These are phyloP conservation scores for Trichomycterus rosablanca DNA, from an alignment of 2,113 vertebrate genomes.

Conservation along the genomic window DNA sequence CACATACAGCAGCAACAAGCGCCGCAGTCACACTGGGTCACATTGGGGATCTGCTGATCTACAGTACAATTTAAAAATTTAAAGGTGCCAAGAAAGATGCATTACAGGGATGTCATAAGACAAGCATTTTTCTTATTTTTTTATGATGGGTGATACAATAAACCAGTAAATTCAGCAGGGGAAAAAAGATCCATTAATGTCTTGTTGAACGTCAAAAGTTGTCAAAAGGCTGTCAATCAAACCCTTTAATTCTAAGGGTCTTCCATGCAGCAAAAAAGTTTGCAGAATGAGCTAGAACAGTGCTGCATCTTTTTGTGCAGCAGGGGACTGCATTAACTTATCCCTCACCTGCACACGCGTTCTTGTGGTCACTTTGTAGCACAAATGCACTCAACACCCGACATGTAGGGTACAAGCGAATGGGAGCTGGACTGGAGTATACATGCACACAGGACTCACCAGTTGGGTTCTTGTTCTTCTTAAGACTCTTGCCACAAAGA, in stretches of 20 bases:
- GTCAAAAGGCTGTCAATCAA: too few relatives aligned
- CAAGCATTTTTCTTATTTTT: too few relatives aligned
- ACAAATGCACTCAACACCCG: constrained; percentile 68
- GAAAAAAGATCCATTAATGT: too few relatives aligned
- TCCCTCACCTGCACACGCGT: constrained; percentile 23
- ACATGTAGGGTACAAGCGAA: background rate
- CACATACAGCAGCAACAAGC: constrained; percentile 11
- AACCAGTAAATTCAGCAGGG: too few relatives aligned
- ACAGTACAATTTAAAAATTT: constrained; percentile 2
- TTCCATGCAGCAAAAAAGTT: too few relatives aligned
- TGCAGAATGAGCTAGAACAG: too few relatives aligned
- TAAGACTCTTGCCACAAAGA: constrained; percentile 99
- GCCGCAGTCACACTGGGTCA: constrained; percentile 24
- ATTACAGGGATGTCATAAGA: too few relatives aligned
- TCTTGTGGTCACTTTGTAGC: constrained; percentile 68
- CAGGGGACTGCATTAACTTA: constrained; percentile 26
- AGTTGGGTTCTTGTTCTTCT: constrained; percentile 99
- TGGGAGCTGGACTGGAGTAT: too few relatives aligned
- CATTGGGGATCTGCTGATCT: constrained; percentile 5
- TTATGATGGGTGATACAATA: background rate
- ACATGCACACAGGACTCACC: constrained; percentile 76
- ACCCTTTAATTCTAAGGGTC: too few relatives aligned
- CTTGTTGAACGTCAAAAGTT: too few relatives aligned
- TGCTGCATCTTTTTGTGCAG: background rate
- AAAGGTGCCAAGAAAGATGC: too few relatives aligned